phyloP scores from a whole-genome alignment of 2,797 vertebrate genomes.

The Microctenopoma steveboyesi region DNA sequence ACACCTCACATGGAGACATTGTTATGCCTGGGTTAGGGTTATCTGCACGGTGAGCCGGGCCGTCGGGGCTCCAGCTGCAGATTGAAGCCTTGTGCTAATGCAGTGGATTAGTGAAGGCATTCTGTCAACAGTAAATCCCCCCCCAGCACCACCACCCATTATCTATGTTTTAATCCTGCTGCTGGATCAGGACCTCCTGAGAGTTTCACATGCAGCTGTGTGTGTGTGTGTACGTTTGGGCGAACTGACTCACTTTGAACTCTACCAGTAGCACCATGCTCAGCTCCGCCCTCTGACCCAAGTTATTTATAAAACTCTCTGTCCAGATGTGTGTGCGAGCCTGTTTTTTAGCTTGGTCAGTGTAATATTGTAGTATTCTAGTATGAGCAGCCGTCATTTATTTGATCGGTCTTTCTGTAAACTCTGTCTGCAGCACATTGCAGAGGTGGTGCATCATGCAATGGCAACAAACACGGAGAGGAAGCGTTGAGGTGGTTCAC shows the following conservation, averaged over 20 bases:
- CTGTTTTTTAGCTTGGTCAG: not conserved
- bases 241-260: constrained; percentile 25
- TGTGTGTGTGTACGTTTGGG: constrained; percentile 5
- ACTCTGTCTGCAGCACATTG: not conserved
- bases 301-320: constrained; percentile 30
- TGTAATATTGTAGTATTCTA: not conserved
- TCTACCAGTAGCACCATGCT: constrained; percentile 12
- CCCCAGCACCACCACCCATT: constrained; percentile 26
- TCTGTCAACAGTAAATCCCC: constrained; percentile 65
- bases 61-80: constrained; percentile 49
- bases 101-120: constrained; percentile 69
- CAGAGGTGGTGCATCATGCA: not conserved
- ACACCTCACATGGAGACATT: too few relatives aligned
- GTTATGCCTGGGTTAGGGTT: too few relatives aligned
- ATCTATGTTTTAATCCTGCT: constrained; percentile 58
- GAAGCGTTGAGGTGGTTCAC: not conserved
- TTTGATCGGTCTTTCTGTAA: not conserved
- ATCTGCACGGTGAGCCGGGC: constrained; percentile 37
- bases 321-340: constrained; percentile 24
- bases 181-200: constrained; percentile 55
- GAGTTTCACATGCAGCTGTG: constrained; percentile 16
- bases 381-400: not conserved
- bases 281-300: constrained; percentile 6
- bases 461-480: not conserved
- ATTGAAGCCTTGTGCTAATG: constrained; percentile 57